Evolutionary conservation across 2,888 invertebrate species (phyloP).

Genomic region (Serrognathus titanus): DNA sequence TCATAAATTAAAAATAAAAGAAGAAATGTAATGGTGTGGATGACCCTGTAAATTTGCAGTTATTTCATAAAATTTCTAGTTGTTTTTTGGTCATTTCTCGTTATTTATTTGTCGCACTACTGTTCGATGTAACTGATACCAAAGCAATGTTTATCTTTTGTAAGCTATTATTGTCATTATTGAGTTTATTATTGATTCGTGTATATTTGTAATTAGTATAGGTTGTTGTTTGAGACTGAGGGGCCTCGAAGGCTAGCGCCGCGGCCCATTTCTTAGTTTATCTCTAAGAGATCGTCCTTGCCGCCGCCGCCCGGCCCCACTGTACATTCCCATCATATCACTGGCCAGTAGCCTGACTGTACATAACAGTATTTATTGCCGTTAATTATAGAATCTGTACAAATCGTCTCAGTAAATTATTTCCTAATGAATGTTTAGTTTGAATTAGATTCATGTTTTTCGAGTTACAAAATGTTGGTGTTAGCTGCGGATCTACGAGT

Average conservation of each 20-base stretch:
- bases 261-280: slow-evolving; percentile 14
- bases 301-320: slow-evolving; percentile 34
- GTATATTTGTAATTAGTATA: slow-evolving; percentile 47
- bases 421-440: slow-evolving; percentile 33
- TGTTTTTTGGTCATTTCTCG: slow-evolving; percentile 5
- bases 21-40: too few species aligned
- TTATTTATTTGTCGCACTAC: slow-evolving; percentile 29
- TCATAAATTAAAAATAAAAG: too few species aligned
- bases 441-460: slow-evolving; percentile 35
- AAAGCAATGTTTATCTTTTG: slow-evolving; percentile 51
- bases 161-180: slow-evolving; percentile 44
- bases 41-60: not conserved
- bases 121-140: slow-evolving; percentile 52
- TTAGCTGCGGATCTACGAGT: slow-evolving; percentile 27
- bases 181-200: slow-evolving; percentile 37
- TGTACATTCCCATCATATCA: slow-evolving; percentile 50
- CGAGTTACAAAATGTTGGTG: slow-evolving; percentile 37
- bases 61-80: not conserved
- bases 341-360: slow-evolving; percentile 46
- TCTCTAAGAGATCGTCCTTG: slow-evolving; percentile 8
- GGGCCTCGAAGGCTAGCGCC: slow-evolving; percentile 25
- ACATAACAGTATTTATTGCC: slow-evolving; percentile 35
- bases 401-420: slow-evolving; percentile 29
- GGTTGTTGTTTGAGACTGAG: slow-evolving; percentile 51
- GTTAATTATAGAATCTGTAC: slow-evolving; percentile 27